Evolutionary conservation across 2,113 vertebrate species (phyloP).

Genomic region (Raphicerus campestris): DNA sequence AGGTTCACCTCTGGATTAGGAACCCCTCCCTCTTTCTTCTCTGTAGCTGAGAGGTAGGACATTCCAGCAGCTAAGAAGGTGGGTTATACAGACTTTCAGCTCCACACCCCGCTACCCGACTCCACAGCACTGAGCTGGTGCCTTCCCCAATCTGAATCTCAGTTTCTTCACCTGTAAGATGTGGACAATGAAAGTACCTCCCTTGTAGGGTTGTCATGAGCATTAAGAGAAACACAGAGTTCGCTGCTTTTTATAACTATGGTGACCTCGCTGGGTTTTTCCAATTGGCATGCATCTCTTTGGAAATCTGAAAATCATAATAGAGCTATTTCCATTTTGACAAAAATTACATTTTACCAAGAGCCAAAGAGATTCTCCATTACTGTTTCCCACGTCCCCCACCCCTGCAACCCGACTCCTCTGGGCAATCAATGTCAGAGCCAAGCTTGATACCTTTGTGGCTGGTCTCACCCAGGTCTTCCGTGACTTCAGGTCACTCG

Average conservation of each 20-base stretch:
- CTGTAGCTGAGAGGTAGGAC: not conserved
- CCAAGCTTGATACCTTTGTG: constrained; percentile 44
- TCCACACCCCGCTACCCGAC: fast-evolving
- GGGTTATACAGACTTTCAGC: not conserved
- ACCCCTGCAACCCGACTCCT: not conserved
- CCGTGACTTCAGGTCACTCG: not conserved
- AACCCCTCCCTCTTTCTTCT: not conserved
- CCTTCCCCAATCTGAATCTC: not conserved
- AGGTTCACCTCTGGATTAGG: not conserved
- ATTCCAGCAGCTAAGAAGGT: not conserved
- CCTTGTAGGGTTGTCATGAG: not conserved
- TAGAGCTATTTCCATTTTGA: not conserved
- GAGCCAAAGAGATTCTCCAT: not conserved
- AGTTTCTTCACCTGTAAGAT: not conserved
- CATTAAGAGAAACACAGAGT: not conserved
- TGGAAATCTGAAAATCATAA: not conserved
- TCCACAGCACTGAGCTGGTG: not conserved
- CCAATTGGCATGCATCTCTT: not conserved
- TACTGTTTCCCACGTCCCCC: fast-evolving
- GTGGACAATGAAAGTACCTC: not conserved
- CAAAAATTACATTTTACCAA: not conserved
- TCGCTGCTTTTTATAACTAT: not conserved
- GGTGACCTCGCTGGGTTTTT: not conserved
- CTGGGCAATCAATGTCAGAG: not conserved
- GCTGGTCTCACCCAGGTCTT: not conserved